Evolutionary conservation across 2,113 vertebrate species (phyloP), one percentile per base, ranked within the genome.

Genomic region (Salvelinus sp.): DNA sequence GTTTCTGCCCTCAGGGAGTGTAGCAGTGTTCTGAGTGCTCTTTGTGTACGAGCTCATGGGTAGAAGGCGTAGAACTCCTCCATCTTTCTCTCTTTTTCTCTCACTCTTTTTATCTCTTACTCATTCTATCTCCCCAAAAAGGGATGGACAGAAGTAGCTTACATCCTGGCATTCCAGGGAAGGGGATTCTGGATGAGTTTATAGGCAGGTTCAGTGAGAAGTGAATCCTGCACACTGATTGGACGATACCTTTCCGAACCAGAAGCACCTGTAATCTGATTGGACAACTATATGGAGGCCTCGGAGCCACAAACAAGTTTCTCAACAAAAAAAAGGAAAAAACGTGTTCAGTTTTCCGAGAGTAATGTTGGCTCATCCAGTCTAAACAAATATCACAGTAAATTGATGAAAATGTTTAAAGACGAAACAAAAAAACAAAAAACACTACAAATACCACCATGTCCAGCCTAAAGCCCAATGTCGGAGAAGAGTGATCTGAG

Each of bases 1-100:
- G 81, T 83, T 33, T 44, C 74, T 28, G 64, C 74, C 78, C 80
- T 50, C 65, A 65, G 74, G 70, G 25, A 44, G n/a, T 67, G 22
- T 71, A 77, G 38, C 70, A 69, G 68, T 69, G 57, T 13, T 66
- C 64, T 50, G 23, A 14, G 23, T 62, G n/a, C 33, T 38, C 20
- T 23, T 14, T 64, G n/a, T 76, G 10, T 63, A 60, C 16, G 3
- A 72, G 47, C 20, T 54, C 65, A 30, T 13, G 54, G 14, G 9
- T 5, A 9, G 67, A 30, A 69, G 67, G 33, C 3, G 4, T 38
- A 33, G 47, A 70, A 23, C 38, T 44, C 38, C 38, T 44, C 38
- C 2, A 44, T 44, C 38, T 44, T 44, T 44, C 38, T 44, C 2
- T 44, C 2, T 44, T 44, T 44, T 10, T 44, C 38, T 44, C 2